Evolutionary conservation across 1,140 invertebrate genomes (phyloP).

Genomic region (Zaprionus camerounensis): DNA sequence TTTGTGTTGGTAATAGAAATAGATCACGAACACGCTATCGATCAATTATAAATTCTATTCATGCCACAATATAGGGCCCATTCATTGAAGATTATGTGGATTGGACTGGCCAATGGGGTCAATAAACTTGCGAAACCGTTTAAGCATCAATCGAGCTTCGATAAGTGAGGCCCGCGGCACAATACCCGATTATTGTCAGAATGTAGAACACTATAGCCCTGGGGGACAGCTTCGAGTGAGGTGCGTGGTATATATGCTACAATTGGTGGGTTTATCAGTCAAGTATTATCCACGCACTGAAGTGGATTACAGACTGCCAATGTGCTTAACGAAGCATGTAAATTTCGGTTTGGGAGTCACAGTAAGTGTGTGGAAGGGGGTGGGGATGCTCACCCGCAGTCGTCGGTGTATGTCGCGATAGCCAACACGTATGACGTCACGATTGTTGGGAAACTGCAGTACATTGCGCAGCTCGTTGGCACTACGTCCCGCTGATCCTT

Average conservation of each 20-base stretch:
- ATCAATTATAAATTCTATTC: slow-evolving; percentile 70
- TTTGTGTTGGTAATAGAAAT: background rate
- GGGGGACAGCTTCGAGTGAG: background rate
- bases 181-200: background rate
- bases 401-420: slow-evolving; percentile 91
- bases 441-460: slow-evolving; percentile 88
- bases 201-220: slow-evolving; percentile 17
- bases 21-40: background rate
- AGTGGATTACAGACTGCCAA: slow-evolving; percentile 9
- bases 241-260: slow-evolving; percentile 9
- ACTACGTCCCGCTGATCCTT: slow-evolving; percentile 89
- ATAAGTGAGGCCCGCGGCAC: slow-evolving; percentile 19
- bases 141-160: slow-evolving; percentile 50
- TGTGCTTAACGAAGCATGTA: slow-evolving; percentile 67
- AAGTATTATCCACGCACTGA: slow-evolving; percentile 37
- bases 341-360: slow-evolving; percentile 49
- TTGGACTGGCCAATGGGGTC: slow-evolving; percentile 43
- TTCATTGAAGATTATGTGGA: slow-evolving; percentile 39
- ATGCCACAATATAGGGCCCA: slow-evolving; percentile 45
- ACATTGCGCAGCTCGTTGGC: slow-evolving; percentile 88
- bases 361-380: background rate
- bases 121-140: slow-evolving; percentile 62
- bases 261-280: slow-evolving; percentile 60
- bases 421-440: slow-evolving; percentile 89
- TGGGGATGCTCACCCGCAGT: slow-evolving; percentile 87